Evolutionary conservation across 2,113 vertebrate species (phyloP).

Genomic region (Grantiella picta): DNA sequence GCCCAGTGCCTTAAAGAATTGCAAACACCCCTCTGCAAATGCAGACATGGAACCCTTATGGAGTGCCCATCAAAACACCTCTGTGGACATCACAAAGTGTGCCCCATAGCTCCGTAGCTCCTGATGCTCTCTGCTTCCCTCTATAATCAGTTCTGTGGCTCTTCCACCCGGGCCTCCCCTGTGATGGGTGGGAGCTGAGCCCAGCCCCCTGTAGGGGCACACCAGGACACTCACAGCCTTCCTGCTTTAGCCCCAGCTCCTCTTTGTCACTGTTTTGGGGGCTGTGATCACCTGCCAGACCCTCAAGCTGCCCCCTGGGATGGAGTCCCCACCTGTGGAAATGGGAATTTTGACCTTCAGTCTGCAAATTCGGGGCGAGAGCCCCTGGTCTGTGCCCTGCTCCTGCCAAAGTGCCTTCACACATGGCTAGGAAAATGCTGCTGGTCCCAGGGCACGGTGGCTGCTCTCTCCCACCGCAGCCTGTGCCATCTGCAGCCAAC

Average conservation of each 20-base stretch:
- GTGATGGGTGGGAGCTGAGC: neutral
- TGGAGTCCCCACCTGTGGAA: neutral
- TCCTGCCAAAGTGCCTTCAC: neutral
- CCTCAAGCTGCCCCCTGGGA: neutral
- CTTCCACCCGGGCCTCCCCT: neutral
- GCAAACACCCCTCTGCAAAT: neutral
- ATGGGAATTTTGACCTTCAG: neutral
- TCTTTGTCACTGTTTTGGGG: neutral
- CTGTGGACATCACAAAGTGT: neutral
- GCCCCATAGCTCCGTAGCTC: neutral
- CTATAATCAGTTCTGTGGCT: neutral
- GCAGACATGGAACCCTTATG: neutral
- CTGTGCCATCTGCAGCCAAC: neutral
- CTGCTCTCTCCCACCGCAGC: neutral
- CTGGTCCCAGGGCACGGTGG: neutral
- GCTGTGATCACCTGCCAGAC: neutral
- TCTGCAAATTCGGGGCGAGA: accelerated
- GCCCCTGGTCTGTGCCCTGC: neutral
- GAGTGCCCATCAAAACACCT: neutral
- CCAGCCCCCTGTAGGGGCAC: neutral
- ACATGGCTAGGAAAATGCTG: accelerated
- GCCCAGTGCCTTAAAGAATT: neutral
- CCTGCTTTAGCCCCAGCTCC: neutral
- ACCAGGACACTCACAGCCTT: neutral
- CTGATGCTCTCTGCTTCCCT: neutral